Evolutionary conservation across 2,797 vertebrate species (phyloP).

Genomic region (Trematomus bernacchii): DNA sequence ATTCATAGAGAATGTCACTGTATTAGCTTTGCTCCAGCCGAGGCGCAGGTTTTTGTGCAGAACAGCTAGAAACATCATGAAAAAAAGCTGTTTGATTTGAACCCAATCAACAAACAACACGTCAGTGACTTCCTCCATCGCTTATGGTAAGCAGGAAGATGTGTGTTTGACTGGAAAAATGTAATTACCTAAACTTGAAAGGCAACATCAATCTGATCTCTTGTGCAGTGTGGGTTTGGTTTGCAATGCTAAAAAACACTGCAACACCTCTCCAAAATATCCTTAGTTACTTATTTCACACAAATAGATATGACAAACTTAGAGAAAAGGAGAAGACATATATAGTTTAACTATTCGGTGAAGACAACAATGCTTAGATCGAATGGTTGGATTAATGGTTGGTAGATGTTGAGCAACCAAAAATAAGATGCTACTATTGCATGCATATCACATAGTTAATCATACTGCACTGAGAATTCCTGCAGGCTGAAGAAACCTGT

Average conservation of each 20-base stretch:
- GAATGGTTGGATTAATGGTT: conserved; percentile 8
- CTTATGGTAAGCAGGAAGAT: conserved; percentile 31
- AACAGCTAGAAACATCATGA: conserved; percentile 43
- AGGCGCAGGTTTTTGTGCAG: conserved; percentile 12
- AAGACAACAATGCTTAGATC: neutral
- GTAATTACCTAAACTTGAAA: conserved; percentile 71
- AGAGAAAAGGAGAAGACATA: neutral
- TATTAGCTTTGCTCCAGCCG: conserved; percentile 44
- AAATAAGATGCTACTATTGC: neutral
- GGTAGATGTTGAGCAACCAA: neutral
- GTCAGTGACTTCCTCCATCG: conserved; percentile 46
- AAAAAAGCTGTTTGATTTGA: conserved; percentile 53
- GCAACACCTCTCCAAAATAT: conserved; percentile 25
- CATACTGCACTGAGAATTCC: too few relatives aligned
- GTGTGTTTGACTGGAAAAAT: conserved; percentile 49
- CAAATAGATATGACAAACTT: neutral
- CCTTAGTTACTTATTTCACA: conserved; percentile 25
- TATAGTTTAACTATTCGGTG: neutral
- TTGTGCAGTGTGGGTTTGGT: conserved; percentile 32
- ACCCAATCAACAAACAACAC: conserved; percentile 55
- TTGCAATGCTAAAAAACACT: conserved; percentile 41
- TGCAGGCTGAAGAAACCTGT: neutral
- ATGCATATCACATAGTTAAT: too few relatives aligned
- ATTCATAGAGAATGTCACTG: conserved; percentile 35
- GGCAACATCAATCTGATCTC: conserved; percentile 55